These are phyloP conservation scores for Leptarthrus brevirostris DNA, from an alignment of 2,888 invertebrate species.

Conservation along the genomic window DNA sequence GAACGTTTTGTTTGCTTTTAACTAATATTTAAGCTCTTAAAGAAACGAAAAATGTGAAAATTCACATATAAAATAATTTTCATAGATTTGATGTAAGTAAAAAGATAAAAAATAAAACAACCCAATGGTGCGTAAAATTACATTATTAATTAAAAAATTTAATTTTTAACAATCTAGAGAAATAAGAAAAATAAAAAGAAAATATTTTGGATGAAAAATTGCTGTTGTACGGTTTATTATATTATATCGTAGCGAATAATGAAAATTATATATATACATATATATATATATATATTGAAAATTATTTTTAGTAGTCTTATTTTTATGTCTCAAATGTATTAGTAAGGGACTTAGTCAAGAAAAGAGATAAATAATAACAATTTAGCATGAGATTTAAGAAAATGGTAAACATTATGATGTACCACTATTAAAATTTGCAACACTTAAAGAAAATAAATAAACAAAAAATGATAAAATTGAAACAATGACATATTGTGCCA, in stretches of 20 bases:
- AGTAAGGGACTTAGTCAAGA: slow-evolving; percentile 1
- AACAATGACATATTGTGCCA: slow-evolving; percentile 43
- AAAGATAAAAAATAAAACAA: slow-evolving; percentile 9
- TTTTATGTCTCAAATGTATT: slow-evolving; percentile 30
- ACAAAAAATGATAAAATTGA: slow-evolving; percentile 14
- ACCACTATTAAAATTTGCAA: no score
- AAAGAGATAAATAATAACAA: neutral
- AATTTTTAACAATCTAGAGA: slow-evolving; percentile 4
- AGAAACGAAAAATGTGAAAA: neutral
- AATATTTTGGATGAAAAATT: slow-evolving; percentile 47
- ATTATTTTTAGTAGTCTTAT: slow-evolving; percentile 44
- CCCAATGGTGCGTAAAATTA: slow-evolving; percentile 35
- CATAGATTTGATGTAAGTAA: neutral
- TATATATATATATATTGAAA: neutral
- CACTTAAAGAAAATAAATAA: slow-evolving; percentile 4
- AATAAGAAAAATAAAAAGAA: slow-evolving; percentile 24
- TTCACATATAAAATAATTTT: neutral
- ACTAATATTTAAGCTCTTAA: no score
- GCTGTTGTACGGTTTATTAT: slow-evolving; percentile 32
- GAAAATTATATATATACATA: slow-evolving; percentile 11
- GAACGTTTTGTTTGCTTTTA: no score
- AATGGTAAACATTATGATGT: neutral
- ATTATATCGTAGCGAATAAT: slow-evolving; percentile 13
- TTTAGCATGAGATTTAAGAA: slow-evolving; percentile 5
- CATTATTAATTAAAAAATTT: slow-evolving; percentile 19